Base-by-base conservation (phyloP, 1,140 invertebrate species). In the Drosophila seguyi region DNA sequence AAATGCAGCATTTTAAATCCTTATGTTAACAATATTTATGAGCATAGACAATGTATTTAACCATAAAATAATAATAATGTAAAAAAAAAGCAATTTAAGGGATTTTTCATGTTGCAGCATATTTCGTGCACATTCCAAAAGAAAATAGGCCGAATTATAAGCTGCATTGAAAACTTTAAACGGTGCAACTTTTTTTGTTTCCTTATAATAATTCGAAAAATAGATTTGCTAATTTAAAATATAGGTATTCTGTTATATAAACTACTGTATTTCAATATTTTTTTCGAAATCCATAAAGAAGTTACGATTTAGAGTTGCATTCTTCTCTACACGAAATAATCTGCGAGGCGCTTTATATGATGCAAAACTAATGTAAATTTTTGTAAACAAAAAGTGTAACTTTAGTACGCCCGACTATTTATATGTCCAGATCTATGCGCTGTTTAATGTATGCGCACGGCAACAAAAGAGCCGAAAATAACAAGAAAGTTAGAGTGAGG, bases 361-460 rank as follows among this genome's bases (percentile, higher is more conserved):
- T 53, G 50, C 50, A 52, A 52, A 52, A 14, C 13, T 13, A 36
- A 34, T 52, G 29, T 16, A 53, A 1, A 53, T 53, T 39, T 68
- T 39, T 62, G 65, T 68, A 52, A 63, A 65, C 20, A 83, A 29
- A 77, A 50, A 68, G 36, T 65, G 62, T 74, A 82, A 84, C 81
- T 79, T 80, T 75, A 14, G 75, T 79, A 84, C 67, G 50, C 34
- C 31, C 36, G 69, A 61, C 52, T 73, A 59, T 42, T 58, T 63
- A 55, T 45, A 71, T 27, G 48, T 14, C 4, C 20, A 60, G 41
- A 58, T 53, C 42, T 18, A 63, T 65, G 31, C 13, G 60, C 27
- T 60, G 18, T 48, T 48, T 31, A 48, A 29, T 27, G 7, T 29
- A 50, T 39, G 76, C 77, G 78, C 81, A 78, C 76, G 77, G 65